phyloP scores from a whole-genome alignment of 2,797 vertebrate genomes.

The Acanthopagrus latus region DNA sequence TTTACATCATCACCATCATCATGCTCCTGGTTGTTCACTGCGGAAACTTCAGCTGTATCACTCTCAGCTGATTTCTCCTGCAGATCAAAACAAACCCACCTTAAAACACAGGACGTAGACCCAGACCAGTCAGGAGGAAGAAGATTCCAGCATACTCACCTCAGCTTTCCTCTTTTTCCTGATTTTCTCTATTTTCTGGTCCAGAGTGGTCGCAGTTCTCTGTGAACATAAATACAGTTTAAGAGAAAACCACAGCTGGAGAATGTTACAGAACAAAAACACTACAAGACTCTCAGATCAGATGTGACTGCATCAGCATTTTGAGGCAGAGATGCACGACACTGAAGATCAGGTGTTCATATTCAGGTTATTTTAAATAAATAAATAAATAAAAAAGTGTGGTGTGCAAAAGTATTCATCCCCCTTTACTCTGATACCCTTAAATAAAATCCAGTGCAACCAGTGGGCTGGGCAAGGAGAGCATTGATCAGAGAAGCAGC shows the following conservation, averaged over 20 bases:
- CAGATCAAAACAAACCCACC: not conserved
- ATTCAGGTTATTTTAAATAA: no score
- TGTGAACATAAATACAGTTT: constrained; percentile 60
- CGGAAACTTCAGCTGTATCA: constrained; percentile 64
- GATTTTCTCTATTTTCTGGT: constrained; percentile 96
- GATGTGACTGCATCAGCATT: no score
- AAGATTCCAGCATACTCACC: constrained; percentile 76
- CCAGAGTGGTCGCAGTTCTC: constrained; percentile 91
- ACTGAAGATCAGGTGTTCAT: no score
- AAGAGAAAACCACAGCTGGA: not conserved
- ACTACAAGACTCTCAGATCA: no score
- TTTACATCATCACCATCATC: constrained; percentile 60
- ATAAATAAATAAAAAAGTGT: no score
- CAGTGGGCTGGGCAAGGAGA: no score
- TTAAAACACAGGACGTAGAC: not conserved
- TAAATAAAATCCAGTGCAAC: no score
- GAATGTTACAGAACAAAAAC: not conserved
- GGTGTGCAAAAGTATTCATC: no score
- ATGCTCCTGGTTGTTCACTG: constrained; percentile 49
- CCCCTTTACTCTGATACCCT: no score
- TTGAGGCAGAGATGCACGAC: no score
- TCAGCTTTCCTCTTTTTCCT: constrained; percentile 91
- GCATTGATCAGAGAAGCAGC: no score
- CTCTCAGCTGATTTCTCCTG: constrained; percentile 85
- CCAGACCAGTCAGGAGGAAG: not conserved